Base-by-base conservation (phyloP, 1,140 invertebrate genomes). In the Neodiprion pinetum region DNA sequence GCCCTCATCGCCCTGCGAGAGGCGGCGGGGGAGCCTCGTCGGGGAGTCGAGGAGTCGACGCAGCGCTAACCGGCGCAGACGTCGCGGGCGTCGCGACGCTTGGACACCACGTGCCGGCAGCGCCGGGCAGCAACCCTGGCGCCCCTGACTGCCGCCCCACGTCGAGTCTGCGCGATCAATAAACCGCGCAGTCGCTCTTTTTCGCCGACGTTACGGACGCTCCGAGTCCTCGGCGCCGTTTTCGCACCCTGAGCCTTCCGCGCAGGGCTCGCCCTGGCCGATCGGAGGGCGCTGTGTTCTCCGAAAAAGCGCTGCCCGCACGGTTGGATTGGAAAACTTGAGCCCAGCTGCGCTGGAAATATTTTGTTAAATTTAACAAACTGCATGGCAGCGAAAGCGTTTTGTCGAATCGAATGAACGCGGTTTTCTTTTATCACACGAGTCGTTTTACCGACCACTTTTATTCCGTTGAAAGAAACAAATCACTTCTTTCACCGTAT, bases 151-250 rank as follows among this genome's bases (percentile, higher is more conserved):
- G 28, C 28, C n/a, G n/a, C 53, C 53, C 53, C 53, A 40, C 53
- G 53, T 61, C 53, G 53, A 61, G 53, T 61, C 53, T 61, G 53
- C 53, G 53, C 53, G 53, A 61, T 61, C 53, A 61, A 61, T 61
- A 61, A 61, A 61, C 53, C 53, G 53, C 53, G 53, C 53, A 61
- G 53, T 7, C 53, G 53, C 53, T 17, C 53, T 61, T 61, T 61
- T 61, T 61, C 11, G 53, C 11, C 53, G 53, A 14, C 53, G 53
- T 17, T 12, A 61, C 53, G 11, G 9, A 17, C 53, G 53, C 53
- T 9, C 53, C n/a, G n/a, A 61, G 53, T 61, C n/a, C 53, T 61
- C 11, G 11, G n/a, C 28, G 28, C 28, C 28, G 28, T 40, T 14
- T 17, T 61, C 11, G 53, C 11, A 61, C 53, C 53, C 53, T 17